A percentile compares a stretch with the other conserved stretches of the same genome.
These are phyloP conservation scores for Tringa solitaria DNA, from an alignment of 2,113 vertebrate species.

Conservation along the genomic window DNA sequence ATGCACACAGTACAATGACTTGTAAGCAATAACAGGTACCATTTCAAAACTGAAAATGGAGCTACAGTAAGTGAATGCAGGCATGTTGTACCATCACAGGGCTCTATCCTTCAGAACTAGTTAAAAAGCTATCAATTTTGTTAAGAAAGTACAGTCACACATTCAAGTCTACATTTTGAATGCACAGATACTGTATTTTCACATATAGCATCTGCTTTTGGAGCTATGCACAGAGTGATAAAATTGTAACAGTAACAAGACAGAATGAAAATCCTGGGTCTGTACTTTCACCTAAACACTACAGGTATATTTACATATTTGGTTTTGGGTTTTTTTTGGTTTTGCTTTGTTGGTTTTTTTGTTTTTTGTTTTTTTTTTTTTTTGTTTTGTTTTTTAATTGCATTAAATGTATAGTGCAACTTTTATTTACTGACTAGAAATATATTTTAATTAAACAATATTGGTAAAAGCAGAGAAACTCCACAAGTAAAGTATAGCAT, in stretches of 20 bases:
- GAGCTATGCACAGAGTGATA: neutral
- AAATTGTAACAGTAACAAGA: neutral
- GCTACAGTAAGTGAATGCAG: neutral
- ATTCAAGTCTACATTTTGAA: neutral
- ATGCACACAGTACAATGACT: neutral
- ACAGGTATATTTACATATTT: neutral
- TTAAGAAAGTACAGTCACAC: neutral
- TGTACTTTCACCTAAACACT: neutral
- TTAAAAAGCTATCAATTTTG: neutral
- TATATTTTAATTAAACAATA: neutral
- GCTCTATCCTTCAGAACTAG: neutral
- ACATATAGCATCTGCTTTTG: neutral
- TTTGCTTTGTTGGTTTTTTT: neutral
- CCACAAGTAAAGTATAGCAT: neutral
- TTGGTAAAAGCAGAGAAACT: neutral
- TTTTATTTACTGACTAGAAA: neutral
- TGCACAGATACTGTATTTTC: neutral
- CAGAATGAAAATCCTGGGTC: neutral
- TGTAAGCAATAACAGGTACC: neutral
- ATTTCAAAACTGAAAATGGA: neutral
- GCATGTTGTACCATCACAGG: neutral
- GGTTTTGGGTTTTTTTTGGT: neutral
- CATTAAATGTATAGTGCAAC: neutral
- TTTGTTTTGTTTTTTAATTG: neutral
- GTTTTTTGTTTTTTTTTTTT: too few species aligned